Conservation (phyloP, 2,888 invertebrate species). For the Dusona sp. region DNA sequence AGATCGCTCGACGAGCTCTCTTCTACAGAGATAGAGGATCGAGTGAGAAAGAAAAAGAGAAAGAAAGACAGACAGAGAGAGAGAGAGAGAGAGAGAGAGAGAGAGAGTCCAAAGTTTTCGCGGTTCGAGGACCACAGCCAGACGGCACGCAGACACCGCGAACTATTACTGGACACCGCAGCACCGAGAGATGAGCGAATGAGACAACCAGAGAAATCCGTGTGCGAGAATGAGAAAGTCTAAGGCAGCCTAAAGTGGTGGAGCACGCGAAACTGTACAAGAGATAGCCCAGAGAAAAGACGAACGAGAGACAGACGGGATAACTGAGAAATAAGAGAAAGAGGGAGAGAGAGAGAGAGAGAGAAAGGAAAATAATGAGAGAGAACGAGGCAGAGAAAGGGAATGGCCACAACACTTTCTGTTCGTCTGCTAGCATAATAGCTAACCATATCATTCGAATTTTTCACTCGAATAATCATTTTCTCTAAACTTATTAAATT, state of each 20-base stretch:
- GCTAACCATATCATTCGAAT: background rate
- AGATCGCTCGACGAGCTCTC: slow-evolving; percentile 8
- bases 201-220: slow-evolving; percentile 13
- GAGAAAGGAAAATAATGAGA: background rate
- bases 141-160: slow-evolving; percentile 74
- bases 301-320: slow-evolving; percentile 54
- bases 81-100: slow-evolving; percentile 36
- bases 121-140: slow-evolving; percentile 75
- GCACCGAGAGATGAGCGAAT: slow-evolving; percentile 51
- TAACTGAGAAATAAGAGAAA: slow-evolving; percentile 2
- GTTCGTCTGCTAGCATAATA: background rate
- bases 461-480: background rate
- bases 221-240: slow-evolving; percentile 42
- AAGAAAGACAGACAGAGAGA: slow-evolving; percentile 31
- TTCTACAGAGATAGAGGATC: background rate
- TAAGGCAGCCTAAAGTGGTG: slow-evolving; percentile 12
- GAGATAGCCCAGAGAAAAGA: slow-evolving; percentile 49
- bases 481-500: background rate
- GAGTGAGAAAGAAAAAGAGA: slow-evolving; percentile 10
- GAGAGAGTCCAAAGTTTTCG: slow-evolving; percentile 71
- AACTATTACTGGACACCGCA: slow-evolving; percentile 74
- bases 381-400: background rate
- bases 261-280: slow-evolving; percentile 40
- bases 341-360: background rate
- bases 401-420: slow-evolving; percentile 4